Conservation (phyloP, 2,888 invertebrate species). For the Orthosia incerta region DNA sequence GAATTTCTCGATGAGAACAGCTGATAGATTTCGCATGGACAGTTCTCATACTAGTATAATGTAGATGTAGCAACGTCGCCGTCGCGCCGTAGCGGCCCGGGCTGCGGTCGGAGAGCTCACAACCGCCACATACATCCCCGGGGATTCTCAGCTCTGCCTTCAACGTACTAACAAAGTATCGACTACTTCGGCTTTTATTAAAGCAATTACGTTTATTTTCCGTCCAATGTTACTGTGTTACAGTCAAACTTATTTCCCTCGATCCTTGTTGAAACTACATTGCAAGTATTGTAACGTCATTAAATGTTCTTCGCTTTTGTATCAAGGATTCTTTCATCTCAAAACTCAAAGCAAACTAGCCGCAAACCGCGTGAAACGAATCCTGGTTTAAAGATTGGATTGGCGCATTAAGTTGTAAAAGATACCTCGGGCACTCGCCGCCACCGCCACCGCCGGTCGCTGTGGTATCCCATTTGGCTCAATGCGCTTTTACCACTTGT, state of each 20-base stretch:
- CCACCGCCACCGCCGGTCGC: constrained; percentile 15
- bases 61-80: constrained; percentile 41
- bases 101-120: constrained; percentile 60
- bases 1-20: constrained; percentile 56
- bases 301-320: constrained; percentile 31
- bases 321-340: constrained; percentile 28
- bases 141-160: constrained; percentile 55
- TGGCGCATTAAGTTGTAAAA: constrained; percentile 47
- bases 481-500: constrained; percentile 41
- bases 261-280: constrained; percentile 37
- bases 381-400: constrained; percentile 53
- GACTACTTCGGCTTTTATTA: constrained; percentile 62
- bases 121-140: constrained; percentile 52
- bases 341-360: constrained; percentile 40
- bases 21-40: constrained; percentile 62
- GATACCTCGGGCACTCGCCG: constrained; percentile 41
- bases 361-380: constrained; percentile 39
- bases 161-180: constrained; percentile 60
- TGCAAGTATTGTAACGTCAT: constrained; percentile 26
- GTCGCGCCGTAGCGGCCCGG: constrained; percentile 49
- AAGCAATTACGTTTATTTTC: constrained; percentile 60
- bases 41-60: constrained; percentile 39
- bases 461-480: constrained; percentile 38
- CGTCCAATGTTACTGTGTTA: constrained; percentile 29
- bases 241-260: constrained; percentile 52